These are phyloP conservation scores for Triplophysa rosa DNA, from an alignment of 2,113 vertebrate species.

Conservation along the genomic window DNA sequence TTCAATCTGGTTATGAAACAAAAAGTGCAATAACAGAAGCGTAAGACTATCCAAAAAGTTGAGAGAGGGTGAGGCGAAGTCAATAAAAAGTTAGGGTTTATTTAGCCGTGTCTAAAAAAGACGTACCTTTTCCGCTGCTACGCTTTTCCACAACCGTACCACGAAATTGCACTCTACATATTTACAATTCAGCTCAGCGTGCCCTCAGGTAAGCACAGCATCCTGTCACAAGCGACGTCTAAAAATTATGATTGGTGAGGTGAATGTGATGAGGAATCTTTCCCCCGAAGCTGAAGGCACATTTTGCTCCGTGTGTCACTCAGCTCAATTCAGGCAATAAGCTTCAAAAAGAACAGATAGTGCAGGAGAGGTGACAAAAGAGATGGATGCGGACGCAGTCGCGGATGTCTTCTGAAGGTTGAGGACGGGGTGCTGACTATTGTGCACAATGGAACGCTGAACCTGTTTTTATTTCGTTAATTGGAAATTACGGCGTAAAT, in stretches of 20 bases:
- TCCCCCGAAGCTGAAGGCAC: conserved; percentile 7
- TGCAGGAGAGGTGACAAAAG: background rate
- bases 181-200: conserved; percentile 17
- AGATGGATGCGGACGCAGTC: conserved; percentile 13
- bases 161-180: background rate
- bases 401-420: conserved; percentile 7
- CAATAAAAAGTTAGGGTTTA: too few species aligned
- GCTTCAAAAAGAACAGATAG: background rate
- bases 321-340: conserved; percentile 21
- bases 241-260: conserved; percentile 13
- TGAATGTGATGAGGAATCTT: conserved; percentile 17
- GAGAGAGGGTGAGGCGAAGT: too few species aligned
- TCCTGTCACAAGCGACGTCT: conserved; percentile 21
- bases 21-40: too few species aligned
- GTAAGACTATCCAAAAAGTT: too few species aligned
- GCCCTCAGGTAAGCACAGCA: conserved; percentile 10
- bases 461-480: conserved; percentile 9
- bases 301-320: conserved; percentile 24
- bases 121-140: too few species aligned
- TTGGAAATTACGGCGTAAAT: conserved; percentile 27
- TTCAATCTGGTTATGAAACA: too few species aligned
- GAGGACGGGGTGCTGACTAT: background rate
- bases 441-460: conserved; percentile 6
- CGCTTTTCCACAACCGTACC: too few species aligned
- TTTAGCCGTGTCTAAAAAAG: too few species aligned